Evolutionary conservation across 30 jellyfish, hydroid and myxozoan species (phyloP), one percentile per base, ranked within the genome.

Genomic region (Mastigias papua): DNA sequence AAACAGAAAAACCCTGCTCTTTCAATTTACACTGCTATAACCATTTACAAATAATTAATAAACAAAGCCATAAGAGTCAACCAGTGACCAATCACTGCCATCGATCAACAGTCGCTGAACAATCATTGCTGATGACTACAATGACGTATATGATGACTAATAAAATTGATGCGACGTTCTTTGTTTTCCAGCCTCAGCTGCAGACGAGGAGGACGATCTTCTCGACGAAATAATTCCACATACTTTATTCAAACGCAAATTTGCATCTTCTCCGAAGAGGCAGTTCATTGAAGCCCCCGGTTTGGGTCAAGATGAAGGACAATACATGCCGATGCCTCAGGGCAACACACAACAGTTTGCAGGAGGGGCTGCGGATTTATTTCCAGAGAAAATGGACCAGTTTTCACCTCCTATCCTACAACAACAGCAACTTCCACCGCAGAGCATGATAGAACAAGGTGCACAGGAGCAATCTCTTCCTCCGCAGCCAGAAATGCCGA

Each of bases 171-270:
- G 13, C 8, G 8, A 8, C 8, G 16, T 54, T 19, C 67, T 5
- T 54, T 54, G 17, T 54, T 54, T 63, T 63, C 26, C 37, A 63
- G 74, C 46, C 23, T 63, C 42, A 27, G 23, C 25, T 7, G 28
- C 69, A n/a, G 86, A 89, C 32, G 97, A 89, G 73, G 97, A 80
- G 62, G 97, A 89, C 57, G 97, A 89, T 0, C 20, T 89, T n/a
- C 90, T 89, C 5, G 93, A 80, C 31, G 92, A 81, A 34, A 61
- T 89, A 8, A 89, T 89, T 19, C 97, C 97, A 17, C 92, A 74
- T 31, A 49, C 35, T 1, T 21, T 81, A 54, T 69, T 60, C 60
- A 81, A 89, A 82, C 78, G 97, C 51, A 87, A 76, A 54, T 78
- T 87, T 27, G 6, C 63, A 42, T 50, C 84, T 15, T 60, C 79